Conservation (phyloP, 2,888 invertebrate species). For the Nomada ruficornis region DNA sequence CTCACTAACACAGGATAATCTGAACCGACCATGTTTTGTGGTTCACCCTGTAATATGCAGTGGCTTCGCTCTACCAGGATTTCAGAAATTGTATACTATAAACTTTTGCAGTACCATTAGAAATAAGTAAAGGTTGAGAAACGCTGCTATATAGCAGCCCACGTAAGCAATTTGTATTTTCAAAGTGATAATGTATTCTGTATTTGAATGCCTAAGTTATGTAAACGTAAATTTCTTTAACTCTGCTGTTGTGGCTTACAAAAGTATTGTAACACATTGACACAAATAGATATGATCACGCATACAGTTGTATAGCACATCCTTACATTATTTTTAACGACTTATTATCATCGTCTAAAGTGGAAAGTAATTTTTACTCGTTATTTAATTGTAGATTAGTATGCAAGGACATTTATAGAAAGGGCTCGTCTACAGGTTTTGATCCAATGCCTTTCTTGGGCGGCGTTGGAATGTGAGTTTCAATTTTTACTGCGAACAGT, state of each 20-base stretch:
- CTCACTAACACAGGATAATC: no score
- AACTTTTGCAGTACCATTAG: no score
- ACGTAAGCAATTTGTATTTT: neutral
- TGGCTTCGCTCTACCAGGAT: no score
- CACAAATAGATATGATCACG: neutral
- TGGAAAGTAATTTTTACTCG: neutral
- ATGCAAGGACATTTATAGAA: slow-evolving; percentile 90
- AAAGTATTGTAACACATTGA: no score
- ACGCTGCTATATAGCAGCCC: neutral
- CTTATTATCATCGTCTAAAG: neutral
- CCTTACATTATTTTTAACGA: neutral
- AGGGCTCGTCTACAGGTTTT: slow-evolving; percentile 88
- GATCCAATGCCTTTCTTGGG: slow-evolving; percentile 91
- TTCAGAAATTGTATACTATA: no score
- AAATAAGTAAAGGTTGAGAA: no score
- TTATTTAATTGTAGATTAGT: slow-evolving; percentile 85
- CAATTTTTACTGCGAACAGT: neutral
- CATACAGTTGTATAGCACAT: neutral
- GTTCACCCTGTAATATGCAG: no score
- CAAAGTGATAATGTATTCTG: neutral
- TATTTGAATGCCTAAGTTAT: neutral
- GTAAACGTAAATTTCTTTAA: neutral
- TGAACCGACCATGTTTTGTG: no score
- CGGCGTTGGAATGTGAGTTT: slow-evolving; percentile 91
- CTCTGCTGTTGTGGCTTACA: neutral